These are phyloP conservation scores for Xenopus tropicalis DNA, from an alignment of 2,113 vertebrate genomes.

Conservation along the genomic window UCB_Xtro_10.0 CM004443.2:158185001-158185500, in stretches of 20 bases:
- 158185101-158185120: conserved; percentile 4
- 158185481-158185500: conserved; percentile 30
- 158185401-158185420: conserved; percentile 39
- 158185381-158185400: conserved; percentile 50
- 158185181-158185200: conserved; percentile 62
- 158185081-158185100: conserved; percentile 42
- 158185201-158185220: conserved; percentile 86
- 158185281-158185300: conserved; percentile 62
- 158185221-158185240: conserved; percentile 89
- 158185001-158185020: background rate
- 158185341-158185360: conserved; percentile 43
- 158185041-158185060: background rate
- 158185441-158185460: conserved; percentile 38
- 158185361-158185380: conserved; percentile 31
- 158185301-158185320: conserved; percentile 62
- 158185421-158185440: conserved; percentile 47
- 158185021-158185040: background rate
- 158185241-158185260: conserved; percentile 83
- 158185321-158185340: conserved; percentile 48
- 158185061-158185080: conserved; percentile 8
- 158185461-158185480: conserved; percentile 50
- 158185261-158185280: conserved; percentile 74
- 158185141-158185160: conserved; percentile 20
- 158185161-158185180: conserved; percentile 42
- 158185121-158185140: background rate